Evolutionary conservation across 2,888 invertebrate species (phyloP).

Genomic region (Boloria euphrosyne): DNA sequence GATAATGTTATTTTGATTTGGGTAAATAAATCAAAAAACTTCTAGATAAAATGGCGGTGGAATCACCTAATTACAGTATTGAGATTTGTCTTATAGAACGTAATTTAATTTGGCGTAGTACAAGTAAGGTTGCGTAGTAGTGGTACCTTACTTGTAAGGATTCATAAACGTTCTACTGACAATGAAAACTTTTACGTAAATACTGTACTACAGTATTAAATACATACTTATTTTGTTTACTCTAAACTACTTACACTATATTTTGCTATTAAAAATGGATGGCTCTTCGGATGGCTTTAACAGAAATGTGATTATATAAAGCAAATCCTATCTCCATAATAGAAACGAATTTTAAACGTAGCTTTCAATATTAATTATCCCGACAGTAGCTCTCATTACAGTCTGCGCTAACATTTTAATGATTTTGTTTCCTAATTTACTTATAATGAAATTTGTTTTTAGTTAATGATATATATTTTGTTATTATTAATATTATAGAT

Average conservation of each 20-base stretch:
- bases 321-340: slow-evolving; percentile 5
- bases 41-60: background rate
- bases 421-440: background rate
- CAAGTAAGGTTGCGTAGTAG: background rate
- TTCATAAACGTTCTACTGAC: slow-evolving; percentile 1
- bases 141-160: background rate
- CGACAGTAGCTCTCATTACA: background rate
- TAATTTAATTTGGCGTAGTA: background rate
- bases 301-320: slow-evolving; percentile 8
- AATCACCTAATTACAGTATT: slow-evolving; percentile 4
- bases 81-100: slow-evolving; percentile 5
- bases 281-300: background rate
- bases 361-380: slow-evolving; percentile 1
- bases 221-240: no score
- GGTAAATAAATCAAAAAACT: background rate
- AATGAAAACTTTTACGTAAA: background rate
- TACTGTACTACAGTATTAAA: background rate
- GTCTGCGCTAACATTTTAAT: background rate
- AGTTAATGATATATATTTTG: background rate
- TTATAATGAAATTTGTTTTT: background rate
- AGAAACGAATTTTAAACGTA: slow-evolving; percentile 1
- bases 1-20: background rate
- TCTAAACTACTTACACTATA: background rate
- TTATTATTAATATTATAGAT: no score
- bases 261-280: background rate